Evolutionary conservation across 2,797 vertebrate species (phyloP).

Genomic region (Pseudochirops cupreus): DNA sequence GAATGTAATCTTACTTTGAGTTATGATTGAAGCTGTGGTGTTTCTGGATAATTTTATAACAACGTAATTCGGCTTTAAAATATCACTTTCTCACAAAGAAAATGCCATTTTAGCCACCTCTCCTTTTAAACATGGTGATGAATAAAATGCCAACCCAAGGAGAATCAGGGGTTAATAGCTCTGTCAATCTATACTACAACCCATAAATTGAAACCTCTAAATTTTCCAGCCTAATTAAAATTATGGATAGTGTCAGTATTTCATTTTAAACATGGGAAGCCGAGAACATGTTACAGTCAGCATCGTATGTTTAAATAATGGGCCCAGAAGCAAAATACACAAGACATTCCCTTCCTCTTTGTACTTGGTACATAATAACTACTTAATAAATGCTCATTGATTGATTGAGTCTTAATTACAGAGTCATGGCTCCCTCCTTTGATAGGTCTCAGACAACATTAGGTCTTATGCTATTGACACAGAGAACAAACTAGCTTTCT

Average conservation of each 20-base stretch:
- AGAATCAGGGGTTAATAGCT: neutral
- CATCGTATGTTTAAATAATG: constrained; percentile 44
- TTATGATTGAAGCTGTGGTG: neutral
- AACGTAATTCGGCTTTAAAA: neutral
- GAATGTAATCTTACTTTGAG: neutral
- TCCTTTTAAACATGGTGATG: constrained; percentile 44
- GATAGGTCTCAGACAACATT: neutral
- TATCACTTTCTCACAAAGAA: neutral
- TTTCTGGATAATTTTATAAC: neutral
- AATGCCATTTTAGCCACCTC: constrained; percentile 33
- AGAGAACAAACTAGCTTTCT: neutral
- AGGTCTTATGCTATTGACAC: neutral
- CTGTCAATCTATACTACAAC: neutral
- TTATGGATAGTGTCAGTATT: neutral
- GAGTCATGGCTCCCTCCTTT: neutral
- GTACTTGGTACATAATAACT: neutral
- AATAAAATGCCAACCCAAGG: constrained; percentile 14
- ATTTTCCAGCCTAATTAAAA: constrained; percentile 27
- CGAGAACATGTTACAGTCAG: neutral
- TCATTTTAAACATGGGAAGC: constrained; percentile 36
- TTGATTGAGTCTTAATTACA: neutral
- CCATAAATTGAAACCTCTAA: constrained; percentile 17
- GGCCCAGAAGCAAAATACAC: constrained; percentile 18
- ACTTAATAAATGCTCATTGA: neutral
- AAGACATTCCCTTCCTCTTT: neutral